These are phyloP conservation scores for Polyergus mexicanus DNA, from an alignment of 1,140 invertebrate genomes.

Conservation along the genomic window DNA sequence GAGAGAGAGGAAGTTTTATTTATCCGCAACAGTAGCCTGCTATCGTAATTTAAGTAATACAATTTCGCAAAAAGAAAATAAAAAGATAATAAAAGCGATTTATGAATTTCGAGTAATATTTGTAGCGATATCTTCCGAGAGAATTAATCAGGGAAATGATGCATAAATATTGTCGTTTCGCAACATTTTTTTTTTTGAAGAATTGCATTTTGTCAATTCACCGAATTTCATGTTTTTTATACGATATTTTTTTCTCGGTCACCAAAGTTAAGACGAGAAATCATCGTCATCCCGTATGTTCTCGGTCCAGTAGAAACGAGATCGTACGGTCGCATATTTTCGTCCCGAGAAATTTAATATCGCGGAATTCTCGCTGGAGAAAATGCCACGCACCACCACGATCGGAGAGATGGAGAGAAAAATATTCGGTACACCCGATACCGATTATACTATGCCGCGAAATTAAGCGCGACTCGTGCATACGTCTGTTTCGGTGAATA, in stretches of 20 bases:
- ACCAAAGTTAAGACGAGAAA: neutral
- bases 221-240: slow-evolving; percentile 1
- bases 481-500: neutral
- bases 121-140: neutral
- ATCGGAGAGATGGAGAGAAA: slow-evolving; percentile 37
- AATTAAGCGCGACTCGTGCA: slow-evolving; percentile 34
- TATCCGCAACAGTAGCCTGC: neutral
- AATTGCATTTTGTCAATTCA: slow-evolving; percentile 14
- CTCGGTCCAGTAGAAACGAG: slow-evolving; percentile 24
- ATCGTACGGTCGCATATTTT: slow-evolving; percentile 46
- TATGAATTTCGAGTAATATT: neutral
- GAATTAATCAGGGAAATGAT: slow-evolving; percentile 11
- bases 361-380: slow-evolving; percentile 30
- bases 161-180: neutral
- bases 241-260: neutral
- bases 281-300: slow-evolving; percentile 32
- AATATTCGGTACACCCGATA: slow-evolving; percentile 40
- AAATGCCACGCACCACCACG: slow-evolving; percentile 32
- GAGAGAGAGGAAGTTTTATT: neutral
- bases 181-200: neutral
- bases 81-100: neutral
- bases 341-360: slow-evolving; percentile 59
- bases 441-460: slow-evolving; percentile 17
- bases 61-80: slow-evolving; percentile 4
- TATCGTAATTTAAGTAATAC: neutral